Conservation (phyloP, 2,797 vertebrate genomes). For the Octomys mimax region DNA sequence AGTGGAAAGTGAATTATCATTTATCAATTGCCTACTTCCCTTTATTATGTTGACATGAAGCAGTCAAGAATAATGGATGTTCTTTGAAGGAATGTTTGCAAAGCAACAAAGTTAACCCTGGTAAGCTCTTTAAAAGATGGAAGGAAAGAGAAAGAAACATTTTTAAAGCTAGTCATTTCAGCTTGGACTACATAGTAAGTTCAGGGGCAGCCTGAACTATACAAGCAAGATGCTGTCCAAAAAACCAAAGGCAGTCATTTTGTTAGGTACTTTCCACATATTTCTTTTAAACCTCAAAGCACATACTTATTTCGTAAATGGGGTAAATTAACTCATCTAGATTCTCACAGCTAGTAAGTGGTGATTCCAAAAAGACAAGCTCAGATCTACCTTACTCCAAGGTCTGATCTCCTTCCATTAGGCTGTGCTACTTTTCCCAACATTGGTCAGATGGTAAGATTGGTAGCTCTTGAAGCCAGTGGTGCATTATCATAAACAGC, state of each 20-base stretch:
- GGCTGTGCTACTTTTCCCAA: not conserved
- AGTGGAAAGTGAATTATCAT: not conserved
- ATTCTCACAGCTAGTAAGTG: not conserved
- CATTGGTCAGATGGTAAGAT: not conserved
- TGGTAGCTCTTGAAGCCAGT: not conserved
- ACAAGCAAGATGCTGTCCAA: too few relatives aligned
- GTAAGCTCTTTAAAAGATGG: conserved; percentile 14
- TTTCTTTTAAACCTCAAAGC: conserved; percentile 68
- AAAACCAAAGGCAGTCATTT: not conserved
- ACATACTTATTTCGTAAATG: conserved; percentile 23
- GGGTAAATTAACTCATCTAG: not conserved
- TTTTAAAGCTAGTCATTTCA: not conserved
- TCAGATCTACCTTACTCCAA: not conserved
- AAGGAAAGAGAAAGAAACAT: not conserved
- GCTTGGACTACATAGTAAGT: too few relatives aligned
- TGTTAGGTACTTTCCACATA: conserved; percentile 40
- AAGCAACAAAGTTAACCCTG: conserved; percentile 13
- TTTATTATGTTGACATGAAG: not conserved
- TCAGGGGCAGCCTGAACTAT: too few relatives aligned
- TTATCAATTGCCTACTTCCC: not conserved
- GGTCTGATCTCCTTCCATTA: not conserved
- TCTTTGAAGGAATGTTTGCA: conserved; percentile 62
- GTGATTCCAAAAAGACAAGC: not conserved
- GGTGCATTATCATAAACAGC: not conserved
- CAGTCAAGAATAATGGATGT: not conserved